Evolutionary conservation across 2,113 vertebrate genomes (phyloP).

Genomic region (Sinocyclocheilus rhinocerous): DNA sequence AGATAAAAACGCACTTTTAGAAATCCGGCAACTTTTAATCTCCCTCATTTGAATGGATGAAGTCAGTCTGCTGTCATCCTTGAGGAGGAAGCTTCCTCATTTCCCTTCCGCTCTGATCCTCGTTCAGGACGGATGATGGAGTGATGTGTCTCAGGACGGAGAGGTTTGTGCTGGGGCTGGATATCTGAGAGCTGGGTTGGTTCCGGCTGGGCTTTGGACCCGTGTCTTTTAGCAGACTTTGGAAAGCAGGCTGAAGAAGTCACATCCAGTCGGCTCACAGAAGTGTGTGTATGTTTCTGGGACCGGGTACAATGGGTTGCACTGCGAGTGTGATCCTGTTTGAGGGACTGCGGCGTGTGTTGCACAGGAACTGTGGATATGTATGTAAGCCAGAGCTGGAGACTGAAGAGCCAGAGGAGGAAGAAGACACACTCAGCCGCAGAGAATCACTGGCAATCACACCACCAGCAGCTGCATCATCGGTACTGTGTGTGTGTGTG

Average conservation of each 20-base stretch:
- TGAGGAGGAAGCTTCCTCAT: conserved; percentile 5
- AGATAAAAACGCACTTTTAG: conserved; percentile 18
- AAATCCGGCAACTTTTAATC: neutral
- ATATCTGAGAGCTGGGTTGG: conserved; percentile 16
- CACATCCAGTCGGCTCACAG: neutral
- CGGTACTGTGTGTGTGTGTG: conserved; percentile 70
- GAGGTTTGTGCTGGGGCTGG: neutral
- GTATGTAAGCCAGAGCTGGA: conserved; percentile 83
- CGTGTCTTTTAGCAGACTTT: neutral
- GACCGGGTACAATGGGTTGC: conserved; percentile 78
- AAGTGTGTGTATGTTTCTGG: conserved; percentile 38
- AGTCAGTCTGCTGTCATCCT: neutral
- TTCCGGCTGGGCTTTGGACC: neutral
- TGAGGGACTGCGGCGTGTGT: conserved; percentile 82
- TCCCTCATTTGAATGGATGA: conserved; percentile 18
- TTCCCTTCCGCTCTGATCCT: neutral
- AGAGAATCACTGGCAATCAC: conserved; percentile 79
- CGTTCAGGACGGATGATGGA: conserved; percentile 19
- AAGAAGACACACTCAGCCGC: conserved; percentile 73
- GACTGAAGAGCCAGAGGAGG: conserved; percentile 77
- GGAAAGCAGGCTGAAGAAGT: neutral
- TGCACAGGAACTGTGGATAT: conserved; percentile 85
- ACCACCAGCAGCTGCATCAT: conserved; percentile 65
- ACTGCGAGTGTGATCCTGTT: conserved; percentile 84
- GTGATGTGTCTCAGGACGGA: conserved; percentile 11